A percentile compares a stretch with the other conserved stretches of the same genome.
Evolutionary conservation across 2,113 vertebrate genomes (phyloP).

Genomic region (Ginglymostoma cirratum): DNA sequence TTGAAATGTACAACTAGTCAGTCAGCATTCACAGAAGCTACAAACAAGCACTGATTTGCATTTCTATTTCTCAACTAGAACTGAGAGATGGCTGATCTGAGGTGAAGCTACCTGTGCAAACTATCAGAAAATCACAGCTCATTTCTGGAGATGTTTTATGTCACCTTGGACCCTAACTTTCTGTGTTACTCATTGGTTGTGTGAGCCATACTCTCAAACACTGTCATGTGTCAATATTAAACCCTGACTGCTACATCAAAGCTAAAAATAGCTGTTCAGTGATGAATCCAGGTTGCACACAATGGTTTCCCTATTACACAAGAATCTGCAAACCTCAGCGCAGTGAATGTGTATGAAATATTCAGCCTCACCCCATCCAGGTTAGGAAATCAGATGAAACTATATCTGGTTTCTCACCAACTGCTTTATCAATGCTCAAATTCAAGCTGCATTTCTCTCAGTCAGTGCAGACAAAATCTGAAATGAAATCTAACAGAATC

Average conservation of each 20-base stretch:
- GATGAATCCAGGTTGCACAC: neutral
- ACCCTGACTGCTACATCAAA: neutral
- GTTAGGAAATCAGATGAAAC: neutral
- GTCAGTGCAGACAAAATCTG: neutral
- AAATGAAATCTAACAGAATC: neutral
- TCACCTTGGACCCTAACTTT: neutral
- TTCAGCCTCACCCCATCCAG: neutral
- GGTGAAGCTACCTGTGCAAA: neutral
- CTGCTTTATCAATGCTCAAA: neutral
- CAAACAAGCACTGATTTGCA: neutral
- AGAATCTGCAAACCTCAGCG: neutral
- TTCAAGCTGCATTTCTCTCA: neutral
- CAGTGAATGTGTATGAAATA: neutral
- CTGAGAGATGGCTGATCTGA: neutral
- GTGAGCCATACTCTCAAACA: neutral
- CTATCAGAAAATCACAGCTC: neutral
- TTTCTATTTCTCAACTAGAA: neutral
- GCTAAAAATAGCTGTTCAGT: neutral
- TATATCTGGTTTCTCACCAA: neutral
- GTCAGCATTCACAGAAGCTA: neutral
- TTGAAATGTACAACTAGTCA: neutral
- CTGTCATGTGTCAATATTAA: neutral
- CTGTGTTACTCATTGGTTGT: neutral
- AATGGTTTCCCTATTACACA: neutral
- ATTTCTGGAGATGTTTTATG: neutral